These are phyloP conservation scores for Pygocentrus nattereri DNA, from an alignment of 2,797 vertebrate genomes.

Conservation along the genomic window DNA sequence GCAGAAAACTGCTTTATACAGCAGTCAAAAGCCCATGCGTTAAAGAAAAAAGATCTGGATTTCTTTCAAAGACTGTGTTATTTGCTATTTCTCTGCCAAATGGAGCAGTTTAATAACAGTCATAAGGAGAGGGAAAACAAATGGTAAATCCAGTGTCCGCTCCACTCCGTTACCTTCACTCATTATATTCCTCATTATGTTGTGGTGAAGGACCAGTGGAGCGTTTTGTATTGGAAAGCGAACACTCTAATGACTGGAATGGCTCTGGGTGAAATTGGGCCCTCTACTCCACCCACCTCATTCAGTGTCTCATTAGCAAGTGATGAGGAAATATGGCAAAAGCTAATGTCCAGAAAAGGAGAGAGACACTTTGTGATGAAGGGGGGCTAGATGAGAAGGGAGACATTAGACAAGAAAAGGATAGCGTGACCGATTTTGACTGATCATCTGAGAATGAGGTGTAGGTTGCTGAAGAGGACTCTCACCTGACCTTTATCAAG, in stretches of 20 bases:
- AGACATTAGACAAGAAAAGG: constrained; percentile 36
- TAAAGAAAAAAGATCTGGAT: constrained; percentile 6
- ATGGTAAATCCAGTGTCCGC: constrained; percentile 3
- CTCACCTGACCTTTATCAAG: constrained; percentile 11
- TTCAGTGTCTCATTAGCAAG: constrained; percentile 34
- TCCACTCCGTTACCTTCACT: constrained; percentile 11
- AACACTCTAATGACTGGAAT: constrained; percentile 41
- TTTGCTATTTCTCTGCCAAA: constrained; percentile 3
- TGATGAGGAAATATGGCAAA: constrained; percentile 46
- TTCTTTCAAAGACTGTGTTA: neutral
- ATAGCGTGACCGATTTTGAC: constrained; percentile 16
- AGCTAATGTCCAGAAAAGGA: constrained; percentile 14
- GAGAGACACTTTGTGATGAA: constrained; percentile 21
- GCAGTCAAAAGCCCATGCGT: neutral
- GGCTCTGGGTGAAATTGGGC: constrained; percentile 19
- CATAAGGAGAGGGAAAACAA: constrained; percentile 13
- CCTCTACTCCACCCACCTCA: constrained; percentile 31
- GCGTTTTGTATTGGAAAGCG: constrained; percentile 49
- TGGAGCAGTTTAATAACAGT: constrained; percentile 14
- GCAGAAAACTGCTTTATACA: neutral
- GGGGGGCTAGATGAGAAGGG: constrained; percentile 29
- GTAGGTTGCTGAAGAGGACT: constrained; percentile 5
- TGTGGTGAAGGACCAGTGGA: constrained; percentile 40
- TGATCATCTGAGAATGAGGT: constrained; percentile 29
- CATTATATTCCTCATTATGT: constrained; percentile 41